Base-by-base conservation (phyloP, 37 sponge, comb jelly and placozoan genomes). In the Axinella damicornis region DNA sequence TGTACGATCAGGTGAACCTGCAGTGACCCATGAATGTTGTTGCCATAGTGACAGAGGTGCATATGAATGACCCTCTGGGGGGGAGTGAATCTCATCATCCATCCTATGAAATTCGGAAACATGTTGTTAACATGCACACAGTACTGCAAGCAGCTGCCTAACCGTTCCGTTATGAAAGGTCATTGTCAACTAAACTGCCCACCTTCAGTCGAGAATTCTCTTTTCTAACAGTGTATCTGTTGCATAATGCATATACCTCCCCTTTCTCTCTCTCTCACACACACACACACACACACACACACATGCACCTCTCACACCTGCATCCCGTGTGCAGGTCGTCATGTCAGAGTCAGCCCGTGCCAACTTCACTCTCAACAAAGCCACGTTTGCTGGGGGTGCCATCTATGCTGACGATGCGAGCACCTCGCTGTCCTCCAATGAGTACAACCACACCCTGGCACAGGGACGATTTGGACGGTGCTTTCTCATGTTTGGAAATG, bases 401-500 rank as follows among this genome's bases (percentile, higher is more conserved):
- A 84, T 92, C 16, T 88, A 46, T 78, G 93, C 85, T 52, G 93
- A 92, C 28, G 55, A 84, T 14, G 62, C 64, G 0, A 92, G 89
- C 38, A 60, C 93, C 0, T 20, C 85, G 0, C 25, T 54, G 5
- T 28, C 83, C 35, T 63, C 83, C 46, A 72, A 56, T 38, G 89
- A 84, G 68, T 88, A 90, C 76, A 85, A 74, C 53, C 91, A 90
- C 63, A 56, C 71, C 0, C 37, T 68, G 16, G 80, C 86, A 15
- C 54, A 85, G 69, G 37, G 55, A 5, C 60, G 68, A 35, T 38
- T 74, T 1, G 80, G 84, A 6, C 12, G 63, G 53, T 92, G 93
- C 70, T 92, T 87, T 71, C 65, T 92, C 36, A 28, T 25, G 72
- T 92, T 92, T 73, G 91, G 91, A 13, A 90, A 85, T 65, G 91